A percentile compares a stretch with the other conserved stretches of the same genome.
Evolutionary conservation across 2,113 vertebrate genomes (phyloP).

Genomic region (Myrmecobius fasciatus): DNA sequence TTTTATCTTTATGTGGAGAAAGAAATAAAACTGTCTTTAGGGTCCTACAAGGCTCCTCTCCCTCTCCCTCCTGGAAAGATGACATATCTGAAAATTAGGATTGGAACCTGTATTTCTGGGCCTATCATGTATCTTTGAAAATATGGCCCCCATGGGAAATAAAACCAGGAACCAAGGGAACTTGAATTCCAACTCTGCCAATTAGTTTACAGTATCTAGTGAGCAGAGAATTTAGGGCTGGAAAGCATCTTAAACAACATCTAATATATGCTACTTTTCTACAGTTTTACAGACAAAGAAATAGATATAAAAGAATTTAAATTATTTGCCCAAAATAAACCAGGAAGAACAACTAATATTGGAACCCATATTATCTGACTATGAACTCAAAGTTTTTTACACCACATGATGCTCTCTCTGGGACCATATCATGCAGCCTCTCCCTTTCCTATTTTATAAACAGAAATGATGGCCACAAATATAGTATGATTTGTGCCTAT

Average conservation of each 20-base stretch:
- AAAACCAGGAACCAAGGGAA: background rate
- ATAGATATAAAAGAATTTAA: background rate
- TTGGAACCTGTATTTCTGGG: background rate
- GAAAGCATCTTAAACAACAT: background rate
- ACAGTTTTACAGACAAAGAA: background rate
- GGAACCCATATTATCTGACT: background rate
- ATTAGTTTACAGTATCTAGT: background rate
- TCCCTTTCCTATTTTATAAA: background rate
- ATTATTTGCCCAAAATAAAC: background rate
- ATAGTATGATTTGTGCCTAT: background rate
- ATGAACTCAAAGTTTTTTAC: background rate
- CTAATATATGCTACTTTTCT: background rate
- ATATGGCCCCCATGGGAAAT: background rate
- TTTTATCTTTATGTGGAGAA: background rate
- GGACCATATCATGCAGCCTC: background rate
- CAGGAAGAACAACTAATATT: background rate
- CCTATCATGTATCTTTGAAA: background rate
- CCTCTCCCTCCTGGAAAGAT: background rate
- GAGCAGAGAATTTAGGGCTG: background rate
- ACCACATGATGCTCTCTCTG: background rate
- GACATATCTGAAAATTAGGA: background rate
- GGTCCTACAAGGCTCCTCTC: background rate
- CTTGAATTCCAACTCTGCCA: background rate
- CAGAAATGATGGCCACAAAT: background rate
- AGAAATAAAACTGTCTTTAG: background rate